A percentile compares a stretch with the other conserved stretches of the same genome.
Evolutionary conservation across 2,888 invertebrate genomes (phyloP).

Genomic region (Tenthredo mesomela): DNA sequence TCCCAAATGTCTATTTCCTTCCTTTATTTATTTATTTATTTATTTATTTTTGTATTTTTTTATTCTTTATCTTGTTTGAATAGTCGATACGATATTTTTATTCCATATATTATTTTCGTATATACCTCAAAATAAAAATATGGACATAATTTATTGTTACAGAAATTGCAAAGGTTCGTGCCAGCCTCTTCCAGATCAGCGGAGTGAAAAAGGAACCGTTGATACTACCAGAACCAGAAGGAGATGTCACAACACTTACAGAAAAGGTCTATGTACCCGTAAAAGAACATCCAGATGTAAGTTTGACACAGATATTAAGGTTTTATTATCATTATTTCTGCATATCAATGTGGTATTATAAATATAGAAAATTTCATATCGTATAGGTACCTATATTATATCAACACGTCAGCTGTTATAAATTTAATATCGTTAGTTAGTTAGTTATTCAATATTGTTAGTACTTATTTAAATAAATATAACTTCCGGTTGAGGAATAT

Average conservation of each 20-base stretch:
- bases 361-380: background rate
- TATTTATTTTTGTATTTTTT: background rate
- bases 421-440: background rate
- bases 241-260: constrained; percentile 94
- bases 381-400: too few relatives aligned
- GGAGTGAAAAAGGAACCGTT: constrained; percentile 97
- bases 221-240: constrained; percentile 94
- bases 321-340: too few relatives aligned
- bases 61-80: background rate
- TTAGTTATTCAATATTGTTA: background rate
- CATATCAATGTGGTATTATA: too few relatives aligned
- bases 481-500: constrained; percentile 6
- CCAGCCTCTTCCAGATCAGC: constrained; percentile 99
- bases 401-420: too few relatives aligned
- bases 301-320: constrained; percentile 80
- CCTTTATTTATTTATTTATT: background rate
- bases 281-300: constrained; percentile 99
- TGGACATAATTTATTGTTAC: constrained; percentile 78
- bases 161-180: constrained; percentile 99
- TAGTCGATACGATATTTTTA: background rate
- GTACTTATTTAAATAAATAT: constrained; percentile 33
- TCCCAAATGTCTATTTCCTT: background rate
- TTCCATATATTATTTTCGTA: background rate
- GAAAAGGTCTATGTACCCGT: constrained; percentile 99
- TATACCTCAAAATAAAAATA: constrained; percentile 50